Percentiles rank a stretch among this genome's conserved stretches.
Evolutionary conservation across 1,140 invertebrate species (phyloP).

Genomic region (Octopus sinensis): DNA sequence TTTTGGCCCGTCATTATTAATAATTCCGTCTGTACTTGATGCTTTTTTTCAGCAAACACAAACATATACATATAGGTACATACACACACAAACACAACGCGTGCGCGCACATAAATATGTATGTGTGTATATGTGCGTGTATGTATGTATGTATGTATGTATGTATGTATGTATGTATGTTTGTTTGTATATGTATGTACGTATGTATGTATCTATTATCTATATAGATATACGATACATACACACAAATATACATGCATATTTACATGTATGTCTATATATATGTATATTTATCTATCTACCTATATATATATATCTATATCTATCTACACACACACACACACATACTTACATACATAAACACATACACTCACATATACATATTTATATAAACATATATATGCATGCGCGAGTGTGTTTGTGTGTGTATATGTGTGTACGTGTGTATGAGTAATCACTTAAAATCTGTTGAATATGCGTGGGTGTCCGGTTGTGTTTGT

Average conservation of each 20-base stretch:
- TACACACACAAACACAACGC: too few relatives aligned
- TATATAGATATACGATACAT: not conserved
- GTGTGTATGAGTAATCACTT: not conserved
- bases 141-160: not conserved
- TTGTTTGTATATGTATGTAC: not conserved
- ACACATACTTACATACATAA: too few relatives aligned
- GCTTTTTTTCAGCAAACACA: too few relatives aligned
- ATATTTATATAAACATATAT: too few relatives aligned
- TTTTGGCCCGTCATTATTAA: too few relatives aligned
- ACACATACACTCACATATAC: too few relatives aligned
- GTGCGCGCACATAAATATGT: not conserved
- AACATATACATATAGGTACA: too few relatives aligned
- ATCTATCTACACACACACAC: too few relatives aligned
- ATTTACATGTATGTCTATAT: not conserved
- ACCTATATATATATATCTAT: not conserved
- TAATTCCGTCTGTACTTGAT: too few relatives aligned
- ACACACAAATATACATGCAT: not conserved
- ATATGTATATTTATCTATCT: not conserved
- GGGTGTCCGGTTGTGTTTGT: too few relatives aligned
- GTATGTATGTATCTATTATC: not conserved
- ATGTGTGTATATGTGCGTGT: not conserved
- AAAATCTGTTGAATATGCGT: not conserved
- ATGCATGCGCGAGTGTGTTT: too few relatives aligned
- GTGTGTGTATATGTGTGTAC: not conserved
- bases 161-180: not conserved